Evolutionary conservation across 2,888 invertebrate species (phyloP), one percentile per base, ranked within the genome.

Genomic region (Sesia bembeciformis): DNA sequence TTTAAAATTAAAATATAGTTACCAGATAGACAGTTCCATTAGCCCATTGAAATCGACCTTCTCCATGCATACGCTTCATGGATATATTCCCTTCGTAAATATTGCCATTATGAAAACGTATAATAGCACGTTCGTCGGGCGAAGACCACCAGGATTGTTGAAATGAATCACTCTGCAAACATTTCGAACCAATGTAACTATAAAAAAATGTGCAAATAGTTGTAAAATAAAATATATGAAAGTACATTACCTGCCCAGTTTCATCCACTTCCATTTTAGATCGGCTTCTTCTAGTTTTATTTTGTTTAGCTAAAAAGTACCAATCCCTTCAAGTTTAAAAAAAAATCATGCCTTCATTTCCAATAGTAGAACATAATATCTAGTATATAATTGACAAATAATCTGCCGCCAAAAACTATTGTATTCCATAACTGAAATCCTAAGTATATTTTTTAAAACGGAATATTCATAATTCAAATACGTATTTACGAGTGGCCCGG

Each of bases 1-100:
- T 23, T 23, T 23, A 23, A 23, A 23, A 23, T 23, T 23, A 23
- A 23, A 23, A 23, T 23, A 40, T 8, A 4, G 8, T 65, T 76
- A 91, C 92, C 68, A 90, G 76, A 63, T 91, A 93, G 40, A 84
- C 68, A 3, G 91, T 88, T 50, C 92, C 92, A 69, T 92, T 88
- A 3, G 81, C 72, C 93, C 92, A 93, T 54, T 77, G 80, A 67
- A 90, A 92, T 3, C 80, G 80, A 4, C 93, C 93, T 59, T 84
- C 77, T 3, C 92, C 92, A 60, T 92, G 81, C 91, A 93, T 92
- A 60, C 90, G 74, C 65, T 88, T 90, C 71, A 84, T 85, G 23
- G 84, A 88, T 54, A 91, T 78, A 43, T 79, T 71, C 39, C 93
- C 93, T 67, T 88, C 87, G 62, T 92, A 93, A 3, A 75, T 54